Evolutionary conservation across 2,113 vertebrate species (phyloP), one percentile per base, ranked within the genome.

Genomic region (Bolborhynchus lineola): DNA sequence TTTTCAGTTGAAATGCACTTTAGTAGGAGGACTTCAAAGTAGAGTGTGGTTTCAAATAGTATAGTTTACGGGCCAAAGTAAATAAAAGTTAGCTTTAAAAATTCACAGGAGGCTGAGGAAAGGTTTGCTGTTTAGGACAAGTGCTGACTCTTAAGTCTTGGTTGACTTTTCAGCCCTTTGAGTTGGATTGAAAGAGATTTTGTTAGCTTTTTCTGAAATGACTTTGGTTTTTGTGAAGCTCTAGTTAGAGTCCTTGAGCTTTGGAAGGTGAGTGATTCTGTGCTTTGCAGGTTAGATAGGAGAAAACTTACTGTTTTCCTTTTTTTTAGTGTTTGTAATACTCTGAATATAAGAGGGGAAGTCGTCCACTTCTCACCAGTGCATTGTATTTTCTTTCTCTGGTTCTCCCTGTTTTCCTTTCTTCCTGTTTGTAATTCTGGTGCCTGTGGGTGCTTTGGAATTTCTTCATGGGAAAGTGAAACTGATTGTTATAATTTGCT

Each of bases 381-480:
- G 46, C 4, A 7, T 29, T 0, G 0, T 18, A 4, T 47, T 84
- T 86, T 44, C 41, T 76, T 69, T 59, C 50, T 68, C 13, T 37
- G 21, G 57, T 69, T 13, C 12, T 81, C 28, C 26, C 26, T 49
- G 4, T 69, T 85, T 82, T 55, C 11, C 20, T n/a, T 91, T 67
- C 44, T 83, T 76, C 21, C 26, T 71, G 21, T 91, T 89, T 1
- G 4, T 62, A 76, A 72, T 93, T 88, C 50, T 60, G 8, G 17
- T 83, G 35, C 82, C 53, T 86, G 16, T 85, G 76, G 42, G 57
- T 84, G 49, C 42, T n/a, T 52, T 79, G 78, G 74, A 82, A 92
- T 95, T 89, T 91, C 55, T 86, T 91, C 16, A 71, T 42, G 55
- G 52, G 70, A 96, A 82, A 78, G 82, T 68, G 83, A 96, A 97